phyloP scores from a whole-genome alignment of 2,797 vertebrate species.

The Sardinella longiceps region DNA sequence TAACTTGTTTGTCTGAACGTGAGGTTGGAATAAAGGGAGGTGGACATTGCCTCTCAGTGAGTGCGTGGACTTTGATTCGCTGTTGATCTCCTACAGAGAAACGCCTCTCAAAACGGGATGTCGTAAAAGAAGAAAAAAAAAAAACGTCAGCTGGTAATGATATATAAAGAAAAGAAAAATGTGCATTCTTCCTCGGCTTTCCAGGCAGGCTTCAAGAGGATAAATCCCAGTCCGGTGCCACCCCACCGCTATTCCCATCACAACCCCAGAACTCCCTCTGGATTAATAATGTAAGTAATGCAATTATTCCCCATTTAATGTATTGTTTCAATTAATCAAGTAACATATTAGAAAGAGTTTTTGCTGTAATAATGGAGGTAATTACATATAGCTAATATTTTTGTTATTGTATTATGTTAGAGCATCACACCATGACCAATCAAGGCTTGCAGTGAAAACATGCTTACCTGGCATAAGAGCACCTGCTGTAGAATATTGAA shows the following conservation, averaged over 20 bases:
- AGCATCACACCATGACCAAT: background rate
- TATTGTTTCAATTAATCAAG: background rate
- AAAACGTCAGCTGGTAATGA: constrained; percentile 45
- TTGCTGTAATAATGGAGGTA: no score
- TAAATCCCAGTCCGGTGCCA: constrained; percentile 55
- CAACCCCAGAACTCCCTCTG: constrained; percentile 31
- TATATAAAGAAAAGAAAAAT: constrained; percentile 67
- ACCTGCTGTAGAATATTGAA: background rate
- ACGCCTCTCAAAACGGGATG: constrained; percentile 69
- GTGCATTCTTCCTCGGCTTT: constrained; percentile 54
- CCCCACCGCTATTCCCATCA: constrained; percentile 34
- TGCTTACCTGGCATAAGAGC: background rate
- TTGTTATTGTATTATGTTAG: background rate
- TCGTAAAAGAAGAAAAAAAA: constrained; percentile 58
- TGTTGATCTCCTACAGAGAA: constrained; percentile 58
- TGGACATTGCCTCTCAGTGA: constrained; percentile 74
- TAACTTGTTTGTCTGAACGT: constrained; percentile 36
- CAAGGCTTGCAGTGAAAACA: background rate
- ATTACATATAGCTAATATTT: no score
- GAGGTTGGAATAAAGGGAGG: constrained; percentile 49
- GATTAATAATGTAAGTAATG: constrained; percentile 61
- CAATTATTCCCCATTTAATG: background rate
- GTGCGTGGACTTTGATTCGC: constrained; percentile 77
- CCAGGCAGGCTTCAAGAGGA: constrained; percentile 57
- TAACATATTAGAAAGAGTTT: background rate